Evolutionary conservation across 2,888 invertebrate genomes (phyloP), one percentile per base, ranked within the genome.

Genomic region (Ectemnius lituratus): DNA sequence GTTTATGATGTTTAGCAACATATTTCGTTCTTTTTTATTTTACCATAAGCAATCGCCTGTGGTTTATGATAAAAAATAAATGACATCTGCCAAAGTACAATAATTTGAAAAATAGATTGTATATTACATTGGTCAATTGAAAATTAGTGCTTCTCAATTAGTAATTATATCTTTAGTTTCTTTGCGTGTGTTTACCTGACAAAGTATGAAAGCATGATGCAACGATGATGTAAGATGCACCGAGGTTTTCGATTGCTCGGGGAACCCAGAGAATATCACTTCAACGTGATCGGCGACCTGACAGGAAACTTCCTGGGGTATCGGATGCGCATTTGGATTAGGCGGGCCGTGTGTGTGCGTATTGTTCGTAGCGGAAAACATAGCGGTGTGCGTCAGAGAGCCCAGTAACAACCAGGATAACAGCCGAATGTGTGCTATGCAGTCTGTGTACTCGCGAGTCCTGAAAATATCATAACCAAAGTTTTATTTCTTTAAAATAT

Each of bases 211-310:
- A 3, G 99, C 98, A 91, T 99, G 98, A 91, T 98, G 98, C 65
- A 99, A 92, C 0, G 98, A 98, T 65, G 97, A 97, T 98, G 99
- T 98, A 88, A 99, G 98, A 67, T 97, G 93, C 4, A 97, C 96
- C 0, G 97, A 97, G 2, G 96, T 94, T 92, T 98, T 98, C 1
- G 96, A 95, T 88, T 98, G 97, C 88, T 99, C 99, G 46, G 98
- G 97, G 93, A 99, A 99, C 11, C 98, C 98, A 0, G 97, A 96
- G 93, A 99, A 95, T 86, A 99, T 98, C 16, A 96, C 96, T 93
- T 99, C 98, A 81, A 99, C 95, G 89, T 99, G 98, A 92, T 99
- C 99, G 57, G 99, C 98, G 88, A 99, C 96, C 91, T 98, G 97
- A 88, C 97, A 97, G 62, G 97, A 97, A 61, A 97, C 97, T 91